Conservation (phyloP, 2,113 vertebrate species). For the Macquaria australasica region DNA sequence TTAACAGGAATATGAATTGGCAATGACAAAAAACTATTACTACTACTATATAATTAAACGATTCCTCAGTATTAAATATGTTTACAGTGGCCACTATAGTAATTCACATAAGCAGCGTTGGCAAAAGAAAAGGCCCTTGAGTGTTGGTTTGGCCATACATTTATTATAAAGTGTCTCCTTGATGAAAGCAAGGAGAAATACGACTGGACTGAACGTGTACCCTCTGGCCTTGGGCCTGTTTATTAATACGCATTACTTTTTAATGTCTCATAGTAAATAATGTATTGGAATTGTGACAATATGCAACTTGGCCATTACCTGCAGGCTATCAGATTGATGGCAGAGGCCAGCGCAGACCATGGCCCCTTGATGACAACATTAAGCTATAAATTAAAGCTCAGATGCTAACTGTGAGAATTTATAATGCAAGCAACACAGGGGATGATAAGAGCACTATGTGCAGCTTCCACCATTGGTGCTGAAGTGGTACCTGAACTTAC, state of each 20-base stretch:
- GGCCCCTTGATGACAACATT: constrained; percentile 71
- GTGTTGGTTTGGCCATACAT: constrained; percentile 62
- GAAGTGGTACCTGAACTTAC: not conserved
- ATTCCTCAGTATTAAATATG: constrained; percentile 25
- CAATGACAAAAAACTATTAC: not conserved
- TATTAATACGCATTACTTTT: constrained; percentile 79
- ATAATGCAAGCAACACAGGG: constrained; percentile 34
- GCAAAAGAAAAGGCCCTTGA: constrained; percentile 46
- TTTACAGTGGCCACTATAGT: constrained; percentile 27
- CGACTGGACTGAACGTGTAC: constrained; percentile 53
- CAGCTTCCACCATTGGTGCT: constrained; percentile 14
- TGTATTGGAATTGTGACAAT: constrained; percentile 81
- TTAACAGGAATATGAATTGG: not conserved
- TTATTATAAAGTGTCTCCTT: constrained; percentile 67
- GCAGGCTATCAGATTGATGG: constrained; percentile 78
- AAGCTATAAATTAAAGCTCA: constrained; percentile 71
- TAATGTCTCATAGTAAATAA: constrained; percentile 81
- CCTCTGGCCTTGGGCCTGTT: constrained; percentile 76
- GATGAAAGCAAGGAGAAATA: constrained; percentile 69
- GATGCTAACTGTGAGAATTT: constrained; percentile 74
- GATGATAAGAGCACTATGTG: constrained; percentile 18
- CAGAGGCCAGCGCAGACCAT: constrained; percentile 56
- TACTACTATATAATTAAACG: not conserved
- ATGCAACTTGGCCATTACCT: constrained; percentile 74
- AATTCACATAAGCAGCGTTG: constrained; percentile 41